Evolutionary conservation across 2,888 invertebrate species (phyloP), one percentile per base, ranked within the genome.

Genomic region (Chymomyza fuscimana): DNA sequence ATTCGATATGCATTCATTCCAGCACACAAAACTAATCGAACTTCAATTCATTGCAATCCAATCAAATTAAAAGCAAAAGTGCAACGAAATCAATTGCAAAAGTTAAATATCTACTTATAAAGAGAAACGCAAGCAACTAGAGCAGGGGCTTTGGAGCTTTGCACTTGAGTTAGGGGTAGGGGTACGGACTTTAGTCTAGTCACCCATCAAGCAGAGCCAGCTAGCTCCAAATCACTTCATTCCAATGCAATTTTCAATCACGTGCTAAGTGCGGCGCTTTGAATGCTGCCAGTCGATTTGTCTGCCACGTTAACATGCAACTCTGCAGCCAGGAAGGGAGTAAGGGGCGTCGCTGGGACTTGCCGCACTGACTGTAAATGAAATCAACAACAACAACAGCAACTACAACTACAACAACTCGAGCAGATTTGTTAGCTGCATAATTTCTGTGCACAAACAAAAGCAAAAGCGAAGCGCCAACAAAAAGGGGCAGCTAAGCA

Each of bases 161-260:
- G 6, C 1, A 32, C 32, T 32, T 32, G 32, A 32, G 32, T 9
- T 25, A 22, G 32, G n/a, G 50, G 60, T 7, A 36, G 63, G n/a
- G 61, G 25, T n/a, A 36, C 60, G 52, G 40, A 12, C 12, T 46
- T 12, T 46, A 46, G 40, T 46, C 40, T 46, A 46, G 40, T 46
- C 40, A 46, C 1, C 69, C 68, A 69, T 63, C 63, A 68, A 65
- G 63, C 7, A 32, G 32, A 5, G 6, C 7, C 32, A 32, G 5
- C 32, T 60, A 29, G 46, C 69, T 70, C 71, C 69, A 76, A 88
- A 86, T 86, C 86, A 88, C 88, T 86, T 87, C 86, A 86, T 88
- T 83, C 73, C 86, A 67, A 73, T 74, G 80, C 86, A 80, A 80
- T 88, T 86, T 88, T 83, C 88, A 87, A 87, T 87, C 87, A 87